Base-by-base conservation (phyloP, 2,888 invertebrate genomes). In the Calephelis perditalis region DNA sequence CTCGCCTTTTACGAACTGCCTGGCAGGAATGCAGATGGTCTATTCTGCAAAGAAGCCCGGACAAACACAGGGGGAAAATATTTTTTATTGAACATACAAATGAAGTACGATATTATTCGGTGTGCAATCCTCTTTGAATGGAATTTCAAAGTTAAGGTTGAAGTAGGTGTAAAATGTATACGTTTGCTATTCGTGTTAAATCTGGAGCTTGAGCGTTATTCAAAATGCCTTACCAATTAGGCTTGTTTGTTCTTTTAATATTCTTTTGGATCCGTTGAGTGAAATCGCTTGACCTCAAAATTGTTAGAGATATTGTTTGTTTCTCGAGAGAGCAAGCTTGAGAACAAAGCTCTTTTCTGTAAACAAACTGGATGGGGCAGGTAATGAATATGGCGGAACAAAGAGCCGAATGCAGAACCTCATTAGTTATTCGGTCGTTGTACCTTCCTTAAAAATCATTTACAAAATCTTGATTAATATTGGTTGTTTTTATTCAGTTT, bases 311-410 rank as follows among this genome's bases (percentile, higher is more conserved):
- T 82, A 82, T 81, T 83, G 76, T 83, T 83, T 84, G 78, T 82
- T 80, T 78, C 74, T 76, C 73, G 68, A 75, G 80, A 77, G 79
- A 73, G 73, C 72, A 70, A 67, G 72, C 61, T 69, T 69, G 67
- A 69, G 74, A 82, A 83, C 81, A 84, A 84, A 79, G 78, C 73
- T 74, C 68, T 80, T 84, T 82, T 82, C 84, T 78, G 79, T 75
- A 74, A 79, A 78, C 78, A 79, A 77, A 80, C 75, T 74, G 74
- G 76, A 76, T 78, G 80, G 76, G 66, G 71, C 81, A 84, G 83
- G 84, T 87, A 86, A 87, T 88, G 85, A 86, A 85, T 86, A 86
- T 84, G 79, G 84, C 76, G 79, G 74, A 85, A 86, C 86, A 88
- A 87, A 85, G 82, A 71, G 67, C 74, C 76, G 71, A 77, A 82